Conservation (phyloP, 2,888 invertebrate genomes). For the Brenthis hecate region DNA sequence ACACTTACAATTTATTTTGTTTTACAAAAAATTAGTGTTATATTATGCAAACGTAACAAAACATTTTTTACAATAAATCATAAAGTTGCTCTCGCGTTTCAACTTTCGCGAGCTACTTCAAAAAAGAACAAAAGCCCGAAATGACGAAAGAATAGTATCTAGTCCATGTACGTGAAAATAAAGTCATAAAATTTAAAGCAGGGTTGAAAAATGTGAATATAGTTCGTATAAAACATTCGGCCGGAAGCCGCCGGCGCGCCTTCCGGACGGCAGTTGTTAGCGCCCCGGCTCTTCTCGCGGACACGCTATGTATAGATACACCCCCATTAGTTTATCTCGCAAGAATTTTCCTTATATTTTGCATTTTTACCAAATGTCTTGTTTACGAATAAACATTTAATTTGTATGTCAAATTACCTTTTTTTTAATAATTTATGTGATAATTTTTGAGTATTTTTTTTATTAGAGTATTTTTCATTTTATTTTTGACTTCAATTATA, state of each 20-base stretch:
- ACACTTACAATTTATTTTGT: neutral
- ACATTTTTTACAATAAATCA: constrained; percentile 18
- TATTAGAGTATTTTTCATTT: neutral
- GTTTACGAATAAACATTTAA: neutral
- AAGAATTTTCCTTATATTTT: constrained; percentile 4
- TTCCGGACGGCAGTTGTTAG: constrained; percentile 78
- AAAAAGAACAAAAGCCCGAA: constrained; percentile 23
- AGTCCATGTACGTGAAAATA: constrained; percentile 34
- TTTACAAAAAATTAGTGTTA: neutral
- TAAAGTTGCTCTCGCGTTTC: constrained; percentile 15
- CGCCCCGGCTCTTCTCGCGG: constrained; percentile 75
- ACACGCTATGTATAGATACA: constrained; percentile 45
- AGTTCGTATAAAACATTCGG: constrained; percentile 65
- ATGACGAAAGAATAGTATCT: constrained; percentile 24
- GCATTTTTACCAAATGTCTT: neutral
- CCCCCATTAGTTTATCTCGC: constrained; percentile 8
- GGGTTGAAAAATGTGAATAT: constrained; percentile 58
- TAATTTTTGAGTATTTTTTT: neutral
- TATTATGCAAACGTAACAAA: neutral
- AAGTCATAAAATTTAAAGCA: constrained; percentile 46
- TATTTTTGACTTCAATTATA: neutral
- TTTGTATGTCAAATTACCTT: constrained; percentile 4
- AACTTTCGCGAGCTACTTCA: constrained; percentile 17
- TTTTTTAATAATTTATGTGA: neutral
- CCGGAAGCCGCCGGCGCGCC: constrained; percentile 75